These are phyloP conservation scores for Amitus sp. DNA, from an alignment of 2,888 invertebrate species.

Conservation along the genomic window DNA sequence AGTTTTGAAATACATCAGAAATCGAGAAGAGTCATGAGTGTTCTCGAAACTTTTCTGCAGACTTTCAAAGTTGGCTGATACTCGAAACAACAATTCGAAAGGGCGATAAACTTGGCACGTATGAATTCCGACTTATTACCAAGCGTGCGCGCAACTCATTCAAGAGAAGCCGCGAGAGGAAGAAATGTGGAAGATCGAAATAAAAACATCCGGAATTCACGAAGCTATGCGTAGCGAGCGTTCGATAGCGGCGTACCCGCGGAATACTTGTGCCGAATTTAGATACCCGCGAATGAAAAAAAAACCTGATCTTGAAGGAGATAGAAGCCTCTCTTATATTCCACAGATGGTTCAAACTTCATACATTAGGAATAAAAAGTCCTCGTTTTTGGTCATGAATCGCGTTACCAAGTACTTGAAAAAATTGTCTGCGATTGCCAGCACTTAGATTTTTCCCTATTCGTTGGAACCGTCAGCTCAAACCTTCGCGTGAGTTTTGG, in stretches of 20 bases:
- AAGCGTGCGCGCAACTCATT: constrained; percentile 32
- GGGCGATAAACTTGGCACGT: constrained; percentile 35
- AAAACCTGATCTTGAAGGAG: constrained; percentile 7
- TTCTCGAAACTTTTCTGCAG: constrained; percentile 20
- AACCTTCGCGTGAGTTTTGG: too few relatives aligned
- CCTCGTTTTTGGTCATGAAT: constrained; percentile 7
- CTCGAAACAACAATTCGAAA: constrained; percentile 27
- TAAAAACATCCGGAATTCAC: constrained; percentile 39
- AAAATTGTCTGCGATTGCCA: constrained; percentile 13
- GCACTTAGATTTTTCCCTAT: too few relatives aligned
- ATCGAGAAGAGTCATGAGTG: constrained; percentile 12
- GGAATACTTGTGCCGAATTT: constrained; percentile 19
- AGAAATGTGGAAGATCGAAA: constrained; percentile 31
- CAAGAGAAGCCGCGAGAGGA: constrained; percentile 32
- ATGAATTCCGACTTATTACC: constrained; percentile 40
- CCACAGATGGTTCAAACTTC: constrained; percentile 9
- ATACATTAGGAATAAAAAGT: constrained; percentile 14
- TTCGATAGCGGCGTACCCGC: constrained; percentile 26
- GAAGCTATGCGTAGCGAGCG: constrained; percentile 24
- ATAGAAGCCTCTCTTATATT: constrained; percentile 1
- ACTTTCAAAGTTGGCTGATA: constrained; percentile 35
- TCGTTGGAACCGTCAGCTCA: too few relatives aligned
- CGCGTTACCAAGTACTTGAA: constrained; percentile 14
- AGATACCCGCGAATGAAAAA: constrained; percentile 9
- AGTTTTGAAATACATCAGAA: too few relatives aligned